phyloP scores from a whole-genome alignment of 2,888 invertebrate genomes.

The Cephus spinipes region DNA sequence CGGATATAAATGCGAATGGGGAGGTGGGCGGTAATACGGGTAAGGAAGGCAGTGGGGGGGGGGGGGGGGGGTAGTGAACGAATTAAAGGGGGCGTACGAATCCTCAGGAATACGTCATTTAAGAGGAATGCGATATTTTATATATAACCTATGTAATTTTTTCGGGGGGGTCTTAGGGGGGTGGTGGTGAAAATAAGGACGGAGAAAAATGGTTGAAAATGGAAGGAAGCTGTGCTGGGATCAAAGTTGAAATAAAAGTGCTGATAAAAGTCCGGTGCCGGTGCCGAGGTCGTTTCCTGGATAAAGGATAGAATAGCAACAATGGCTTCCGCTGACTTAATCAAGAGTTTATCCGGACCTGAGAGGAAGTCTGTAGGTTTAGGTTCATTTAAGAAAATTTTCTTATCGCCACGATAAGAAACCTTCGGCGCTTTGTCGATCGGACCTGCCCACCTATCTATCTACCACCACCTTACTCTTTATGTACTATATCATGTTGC shows the following conservation, averaged over 20 bases:
- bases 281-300: not conserved
- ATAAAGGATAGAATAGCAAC: constrained; percentile 17
- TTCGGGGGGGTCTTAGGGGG: too few species aligned
- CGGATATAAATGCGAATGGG: not conserved
- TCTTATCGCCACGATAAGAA: constrained; percentile 14
- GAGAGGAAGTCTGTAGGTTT: constrained; percentile 10
- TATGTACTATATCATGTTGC: not conserved
- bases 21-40: not conserved
- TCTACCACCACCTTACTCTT: not conserved
- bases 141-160: too few species aligned
- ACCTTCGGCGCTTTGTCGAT: not conserved
- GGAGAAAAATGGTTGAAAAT: not conserved
- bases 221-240: not conserved
- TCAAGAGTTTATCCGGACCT: constrained; percentile 21
- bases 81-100: too few species aligned
- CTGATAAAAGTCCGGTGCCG: constrained; percentile 22
- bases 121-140: too few species aligned
- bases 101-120: too few species aligned
- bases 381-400: constrained; percentile 22
- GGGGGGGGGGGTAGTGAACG: not conserved
- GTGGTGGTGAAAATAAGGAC: not conserved
- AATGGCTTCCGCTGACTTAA: constrained; percentile 19
- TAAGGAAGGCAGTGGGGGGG: not conserved
- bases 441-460: not conserved
- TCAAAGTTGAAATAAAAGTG: constrained; percentile 30